Conservation (phyloP, 2,797 vertebrate genomes). For the Centroberyx gerrardi region DNA sequence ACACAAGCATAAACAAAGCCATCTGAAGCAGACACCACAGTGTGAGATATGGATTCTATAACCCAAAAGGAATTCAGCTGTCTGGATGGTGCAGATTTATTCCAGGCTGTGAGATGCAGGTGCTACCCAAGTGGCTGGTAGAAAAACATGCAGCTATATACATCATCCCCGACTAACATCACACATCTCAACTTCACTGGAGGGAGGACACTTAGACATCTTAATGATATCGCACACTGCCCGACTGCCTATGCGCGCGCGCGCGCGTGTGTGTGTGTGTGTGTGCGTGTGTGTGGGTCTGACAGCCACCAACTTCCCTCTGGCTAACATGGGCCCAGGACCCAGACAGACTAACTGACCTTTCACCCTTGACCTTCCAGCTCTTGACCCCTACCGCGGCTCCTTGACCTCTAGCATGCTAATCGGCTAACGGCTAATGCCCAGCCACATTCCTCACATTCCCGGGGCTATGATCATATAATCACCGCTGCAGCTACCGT, state of each 20-base stretch:
- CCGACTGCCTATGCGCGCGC: background rate
- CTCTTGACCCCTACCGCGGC: constrained; percentile 65
- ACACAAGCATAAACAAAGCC: background rate
- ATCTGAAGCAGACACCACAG: constrained; percentile 8
- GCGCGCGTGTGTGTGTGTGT: constrained; percentile 2
- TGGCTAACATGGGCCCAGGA: constrained; percentile 31
- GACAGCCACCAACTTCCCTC: background rate
- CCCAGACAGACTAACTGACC: constrained; percentile 77
- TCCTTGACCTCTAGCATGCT: constrained; percentile 59
- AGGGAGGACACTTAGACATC: constrained; percentile 12
- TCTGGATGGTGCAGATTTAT: background rate
- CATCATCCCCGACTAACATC: background rate
- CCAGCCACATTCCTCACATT: constrained; percentile 73
- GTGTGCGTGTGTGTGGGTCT: background rate
- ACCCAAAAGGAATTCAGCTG: constrained; percentile 24
- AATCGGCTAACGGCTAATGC: constrained; percentile 80
- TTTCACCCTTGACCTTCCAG: constrained; percentile 70
- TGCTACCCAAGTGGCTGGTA: background rate
- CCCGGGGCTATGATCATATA: constrained; percentile 38
- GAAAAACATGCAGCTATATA: background rate
- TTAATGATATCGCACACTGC: constrained; percentile 6
- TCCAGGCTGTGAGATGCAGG: constrained; percentile 3
- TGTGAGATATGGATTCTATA: constrained; percentile 15
- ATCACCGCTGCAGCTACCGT: constrained; percentile 48
- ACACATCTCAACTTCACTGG: background rate